Evolutionary conservation across 2,797 vertebrate species (phyloP), one percentile per base, ranked within the genome.

Genomic region (Tadarida brasiliensis): DNA sequence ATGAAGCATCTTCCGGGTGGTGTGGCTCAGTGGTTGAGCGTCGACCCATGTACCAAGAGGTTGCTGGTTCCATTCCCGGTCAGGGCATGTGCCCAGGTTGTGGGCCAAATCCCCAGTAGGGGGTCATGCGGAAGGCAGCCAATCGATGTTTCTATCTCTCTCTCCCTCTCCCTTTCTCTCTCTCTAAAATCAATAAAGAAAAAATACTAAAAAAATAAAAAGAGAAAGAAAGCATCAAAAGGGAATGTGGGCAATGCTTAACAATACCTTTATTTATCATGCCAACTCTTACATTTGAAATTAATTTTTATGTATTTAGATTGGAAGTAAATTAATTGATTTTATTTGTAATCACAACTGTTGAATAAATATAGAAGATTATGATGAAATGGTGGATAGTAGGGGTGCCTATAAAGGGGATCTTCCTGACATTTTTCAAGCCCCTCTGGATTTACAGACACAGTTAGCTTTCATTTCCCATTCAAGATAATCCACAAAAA

Each of bases 251-350:
- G 9, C 28, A 83, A 24, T 44, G 28, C 4, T 86, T 47, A 92
- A 63, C 17, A 68, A 3, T 30, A 51, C 19, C 12, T 76, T 49
- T 11, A 24, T 73, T 63, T 91, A 76, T 91, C 28, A n/a, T 33
- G 22, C 11, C 17, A 67, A 8, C 1, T 67, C 7, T 84, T 4
- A 30, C 33, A 87, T 59, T 73, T 83, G 33, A 83, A 93, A 81
- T 90, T 92, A 92, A 44, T 67, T 88, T 85, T 74, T 70, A 17
- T 26, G 11, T 88, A 54, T 90, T 96, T 54, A 94, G 1, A 83
- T 3, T 91, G 3, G 47, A 73, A 94, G 7, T 1, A 94, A 82
- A 80, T 96, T 83, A 67, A 81, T 11, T 19, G 3, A 77, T 70
- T 49, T 67, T 12, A 51, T 59, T 85, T 90, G 73, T 61, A 82